A percentile compares a stretch with the other conserved stretches of the same genome.
These are phyloP conservation scores for Ametastegia equiseti DNA, from an alignment of 2,888 invertebrate genomes.

Conservation along the genomic window DNA sequence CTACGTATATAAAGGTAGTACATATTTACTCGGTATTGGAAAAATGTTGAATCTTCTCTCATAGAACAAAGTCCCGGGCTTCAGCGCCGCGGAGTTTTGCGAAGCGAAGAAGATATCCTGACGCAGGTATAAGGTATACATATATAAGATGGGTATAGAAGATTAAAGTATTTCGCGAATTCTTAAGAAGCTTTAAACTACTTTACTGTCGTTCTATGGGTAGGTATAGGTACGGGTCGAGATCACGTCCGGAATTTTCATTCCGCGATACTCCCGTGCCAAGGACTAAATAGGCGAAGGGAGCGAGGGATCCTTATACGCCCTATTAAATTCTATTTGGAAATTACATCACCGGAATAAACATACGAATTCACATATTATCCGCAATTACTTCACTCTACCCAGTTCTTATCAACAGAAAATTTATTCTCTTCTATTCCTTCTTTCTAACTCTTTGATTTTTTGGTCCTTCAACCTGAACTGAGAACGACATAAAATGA, in stretches of 20 bases:
- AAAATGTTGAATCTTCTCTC: conserved; percentile 40
- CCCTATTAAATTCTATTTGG: conserved; percentile 6
- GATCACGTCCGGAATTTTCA: conserved; percentile 35
- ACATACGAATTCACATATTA: not conserved
- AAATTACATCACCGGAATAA: not conserved
- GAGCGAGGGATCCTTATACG: not conserved
- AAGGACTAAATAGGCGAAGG: conserved; percentile 19
- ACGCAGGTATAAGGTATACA: not conserved
- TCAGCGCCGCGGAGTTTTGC: not conserved
- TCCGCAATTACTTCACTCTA: no score
- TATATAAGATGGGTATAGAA: not conserved
- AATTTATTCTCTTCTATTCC: not conserved
- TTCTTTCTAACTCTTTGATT: not conserved
- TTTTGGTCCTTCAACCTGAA: not conserved
- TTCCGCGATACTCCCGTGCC: not conserved
- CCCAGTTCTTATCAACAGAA: no score
- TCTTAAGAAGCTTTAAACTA: conserved; percentile 35
- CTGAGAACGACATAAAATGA: not conserved
- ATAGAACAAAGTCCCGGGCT: conserved; percentile 31
- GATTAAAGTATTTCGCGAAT: conserved; percentile 33
- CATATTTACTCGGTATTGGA: conserved; percentile 39
- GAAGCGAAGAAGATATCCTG: conserved; percentile 18
- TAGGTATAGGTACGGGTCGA: conserved; percentile 5
- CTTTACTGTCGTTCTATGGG: conserved; percentile 14
- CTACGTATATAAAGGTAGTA: not conserved